Conservation (phyloP, 2,113 vertebrate species). For the Oryzias javanicus region DNA sequence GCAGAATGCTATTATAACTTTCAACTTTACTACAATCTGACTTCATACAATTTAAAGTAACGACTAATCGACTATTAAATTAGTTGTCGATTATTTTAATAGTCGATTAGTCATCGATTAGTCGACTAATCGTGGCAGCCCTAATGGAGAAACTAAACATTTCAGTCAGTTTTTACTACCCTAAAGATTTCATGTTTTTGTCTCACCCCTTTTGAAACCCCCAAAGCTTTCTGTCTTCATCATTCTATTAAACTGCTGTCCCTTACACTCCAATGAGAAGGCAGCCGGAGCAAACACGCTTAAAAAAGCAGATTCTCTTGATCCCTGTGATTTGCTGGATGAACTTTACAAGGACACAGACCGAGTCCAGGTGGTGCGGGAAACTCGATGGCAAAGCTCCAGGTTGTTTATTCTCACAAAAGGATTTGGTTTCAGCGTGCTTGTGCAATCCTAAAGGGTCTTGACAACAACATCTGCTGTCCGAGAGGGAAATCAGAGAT, state of each 20-base stretch:
- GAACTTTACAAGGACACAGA: background rate
- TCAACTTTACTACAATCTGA: too few relatives aligned
- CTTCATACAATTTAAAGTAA: too few relatives aligned
- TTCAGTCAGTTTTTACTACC: background rate
- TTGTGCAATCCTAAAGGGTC: constrained; percentile 38
- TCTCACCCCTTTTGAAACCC: background rate
- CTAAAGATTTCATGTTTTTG: background rate
- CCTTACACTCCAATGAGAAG: background rate
- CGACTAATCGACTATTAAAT: too few relatives aligned
- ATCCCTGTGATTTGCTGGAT: background rate
- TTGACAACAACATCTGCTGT: constrained; percentile 58
- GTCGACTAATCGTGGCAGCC: too few relatives aligned
- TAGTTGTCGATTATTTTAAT: too few relatives aligned
- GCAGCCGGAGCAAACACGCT: background rate
- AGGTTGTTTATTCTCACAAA: constrained; percentile 18
- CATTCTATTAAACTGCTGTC: background rate
- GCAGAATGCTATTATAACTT: too few relatives aligned
- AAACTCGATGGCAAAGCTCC: constrained; percentile 2
- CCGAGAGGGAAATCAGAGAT: constrained; percentile 13
- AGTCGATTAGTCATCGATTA: too few relatives aligned
- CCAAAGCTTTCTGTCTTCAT: background rate
- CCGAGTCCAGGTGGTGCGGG: background rate
- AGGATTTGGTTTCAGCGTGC: constrained; percentile 46
- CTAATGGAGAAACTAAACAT: constrained; percentile 1
- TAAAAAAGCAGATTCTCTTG: background rate